Conservation (phyloP, 2,113 vertebrate species). For the Paracanthobrama guichenoti region DNA sequence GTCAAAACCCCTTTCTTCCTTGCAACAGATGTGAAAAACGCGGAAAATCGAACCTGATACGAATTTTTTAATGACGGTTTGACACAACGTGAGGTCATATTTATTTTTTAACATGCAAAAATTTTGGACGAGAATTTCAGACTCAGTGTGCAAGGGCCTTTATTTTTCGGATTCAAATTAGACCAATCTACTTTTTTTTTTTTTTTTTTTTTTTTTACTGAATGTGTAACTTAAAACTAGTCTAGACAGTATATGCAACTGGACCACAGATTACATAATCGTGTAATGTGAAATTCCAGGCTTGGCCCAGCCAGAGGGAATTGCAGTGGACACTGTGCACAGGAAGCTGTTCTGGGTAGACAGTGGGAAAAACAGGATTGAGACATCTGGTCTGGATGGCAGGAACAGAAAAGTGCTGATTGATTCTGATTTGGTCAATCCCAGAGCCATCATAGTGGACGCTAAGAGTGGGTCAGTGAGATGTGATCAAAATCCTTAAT, state of each 20-base stretch:
- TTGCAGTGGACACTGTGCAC: slow-evolving; percentile 76
- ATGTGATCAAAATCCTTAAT: not conserved
- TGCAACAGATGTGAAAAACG: too few species aligned
- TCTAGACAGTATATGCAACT: not conserved
- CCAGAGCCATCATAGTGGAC: slow-evolving; percentile 81
- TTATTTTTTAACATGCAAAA: too few species aligned
- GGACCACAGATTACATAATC: not conserved
- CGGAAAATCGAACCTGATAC: too few species aligned
- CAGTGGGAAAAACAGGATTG: slow-evolving; percentile 80
- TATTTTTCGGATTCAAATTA: not conserved
- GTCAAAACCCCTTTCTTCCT: too few species aligned
- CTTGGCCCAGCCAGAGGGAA: slow-evolving; percentile 79
- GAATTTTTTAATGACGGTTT: too few species aligned
- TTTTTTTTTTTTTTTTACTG: too few species aligned
- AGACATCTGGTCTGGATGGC: slow-evolving; percentile 76
- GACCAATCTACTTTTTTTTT: not conserved
- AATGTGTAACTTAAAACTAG: too few species aligned
- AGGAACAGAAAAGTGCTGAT: slow-evolving; percentile 74
- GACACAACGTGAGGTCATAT: too few species aligned
- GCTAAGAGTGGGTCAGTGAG: slow-evolving; percentile 76
- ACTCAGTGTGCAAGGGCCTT: not conserved
- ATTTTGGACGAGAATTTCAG: too few species aligned
- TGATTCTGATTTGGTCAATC: slow-evolving; percentile 80
- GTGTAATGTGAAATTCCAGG: slow-evolving; percentile 62
- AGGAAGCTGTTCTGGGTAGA: slow-evolving; percentile 82